Conservation (phyloP, 1,140 invertebrate species). For the Mesaphorura yosii region DNA sequence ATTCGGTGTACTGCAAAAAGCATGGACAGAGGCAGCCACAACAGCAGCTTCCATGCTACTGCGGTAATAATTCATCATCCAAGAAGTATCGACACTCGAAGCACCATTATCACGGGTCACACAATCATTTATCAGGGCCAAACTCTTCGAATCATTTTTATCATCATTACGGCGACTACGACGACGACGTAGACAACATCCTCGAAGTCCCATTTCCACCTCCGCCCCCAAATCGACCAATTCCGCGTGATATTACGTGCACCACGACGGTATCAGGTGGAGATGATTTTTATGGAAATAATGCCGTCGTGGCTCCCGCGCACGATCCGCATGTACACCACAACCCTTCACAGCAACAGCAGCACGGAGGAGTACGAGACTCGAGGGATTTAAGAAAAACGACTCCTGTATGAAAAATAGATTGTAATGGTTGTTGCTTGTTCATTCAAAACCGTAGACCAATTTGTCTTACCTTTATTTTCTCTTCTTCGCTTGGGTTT, state of each 20-base stretch:
- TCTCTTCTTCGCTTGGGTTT: too few relatives aligned
- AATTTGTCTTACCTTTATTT: too few relatives aligned
- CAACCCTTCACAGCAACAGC: not conserved
- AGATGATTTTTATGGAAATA: conserved; percentile 1
- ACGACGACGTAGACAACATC: conserved; percentile 6
- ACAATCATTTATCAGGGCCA: not conserved
- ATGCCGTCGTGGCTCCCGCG: not conserved
- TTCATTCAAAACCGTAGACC: too few relatives aligned
- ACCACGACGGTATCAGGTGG: conserved; percentile 11
- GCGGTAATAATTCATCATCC: too few relatives aligned
- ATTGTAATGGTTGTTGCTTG: not conserved
- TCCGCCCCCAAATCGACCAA: conserved; percentile 11
- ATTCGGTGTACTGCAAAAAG: not conserved
- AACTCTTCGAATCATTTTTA: not conserved
- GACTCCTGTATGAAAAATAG: not conserved
- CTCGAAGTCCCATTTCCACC: conserved; percentile 7
- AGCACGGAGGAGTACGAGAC: not conserved
- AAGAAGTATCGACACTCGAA: too few relatives aligned
- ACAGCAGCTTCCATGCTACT: not conserved
- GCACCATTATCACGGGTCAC: too few relatives aligned
- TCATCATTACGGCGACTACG: not conserved
- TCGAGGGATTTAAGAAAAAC: not conserved
- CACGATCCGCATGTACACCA: too few relatives aligned
- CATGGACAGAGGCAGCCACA: not conserved
- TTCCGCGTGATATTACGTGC: conserved; percentile 15